These are phyloP conservation scores for Corythornis madagascariensis DNA, from an alignment of 2,113 vertebrate species.

Conservation along the genomic window DNA sequence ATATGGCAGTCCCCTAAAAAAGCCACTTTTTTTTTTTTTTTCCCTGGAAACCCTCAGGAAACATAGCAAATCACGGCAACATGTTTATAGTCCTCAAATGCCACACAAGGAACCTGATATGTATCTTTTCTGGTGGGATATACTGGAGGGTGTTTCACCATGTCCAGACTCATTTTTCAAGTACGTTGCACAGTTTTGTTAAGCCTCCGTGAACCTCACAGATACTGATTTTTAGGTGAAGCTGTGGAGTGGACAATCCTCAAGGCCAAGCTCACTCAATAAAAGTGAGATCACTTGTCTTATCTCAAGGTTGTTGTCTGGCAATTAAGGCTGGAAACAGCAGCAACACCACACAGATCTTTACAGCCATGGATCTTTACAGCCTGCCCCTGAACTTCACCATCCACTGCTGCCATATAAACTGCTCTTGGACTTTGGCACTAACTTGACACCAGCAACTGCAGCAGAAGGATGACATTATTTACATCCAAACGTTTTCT, in stretches of 20 bases:
- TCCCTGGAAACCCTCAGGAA: constrained; percentile 65
- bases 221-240: background rate
- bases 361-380: background rate
- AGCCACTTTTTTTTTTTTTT: background rate
- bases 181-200: constrained; percentile 23
- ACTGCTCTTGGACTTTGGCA: background rate
- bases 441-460: background rate
- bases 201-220: background rate
- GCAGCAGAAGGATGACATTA: background rate
- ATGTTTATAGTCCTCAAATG: constrained; percentile 79
- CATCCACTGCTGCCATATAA: background rate
- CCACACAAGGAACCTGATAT: constrained; percentile 70
- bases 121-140: constrained; percentile 62
- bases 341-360: background rate
- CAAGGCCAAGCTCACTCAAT: constrained; percentile 6
- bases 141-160: constrained; percentile 36
- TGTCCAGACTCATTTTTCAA: constrained; percentile 69
- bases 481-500: background rate
- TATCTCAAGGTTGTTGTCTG: background rate
- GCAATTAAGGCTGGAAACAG: background rate
- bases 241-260: background rate
- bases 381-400: background rate
- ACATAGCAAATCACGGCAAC: constrained; percentile 75
- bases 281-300: background rate
- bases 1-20: constrained; percentile 67